Base-by-base conservation (phyloP, 2,113 vertebrate genomes). In the Caranx ignobilis region DNA sequence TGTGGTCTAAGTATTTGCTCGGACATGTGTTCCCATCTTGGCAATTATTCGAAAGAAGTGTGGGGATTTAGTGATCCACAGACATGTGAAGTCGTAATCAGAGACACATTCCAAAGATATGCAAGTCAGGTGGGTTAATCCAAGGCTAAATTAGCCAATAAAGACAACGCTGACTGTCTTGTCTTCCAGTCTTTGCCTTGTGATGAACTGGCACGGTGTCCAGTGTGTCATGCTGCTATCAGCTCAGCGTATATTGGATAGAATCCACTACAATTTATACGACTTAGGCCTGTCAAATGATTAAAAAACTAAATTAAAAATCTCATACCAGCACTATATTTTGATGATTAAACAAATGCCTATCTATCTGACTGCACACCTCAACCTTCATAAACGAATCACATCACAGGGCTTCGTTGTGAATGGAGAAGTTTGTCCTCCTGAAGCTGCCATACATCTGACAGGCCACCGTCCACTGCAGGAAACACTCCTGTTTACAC, bases 81-180 rank as follows among this genome's bases (percentile, higher is more conserved):
- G 26, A 64, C 62, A 39, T 71, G 37, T 56, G 56, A 73, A 71
- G 50, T 71, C 32, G 48, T 74, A 74, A 76, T 86, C 47, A 77
- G 68, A 77, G 31, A 32, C 39, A 66, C 59, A 79, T 82, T 82
- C 35, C 65, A 65, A 35, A 86, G 64, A 85, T 60, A 62, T 81
- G 41, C 35, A 56, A 79, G 63, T 86, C 60, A 75, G 26, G 41
- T 81, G 60, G 77, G 59, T 67, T 78, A 82, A 78, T 79, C 73
- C 3, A 35, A 60, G 52, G 37, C 68, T 79, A 56, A 77, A 56
- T 76, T n/a, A 31, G 39, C 19, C 35, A 41, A 55, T 48, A 32
- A 72, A 75, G 34, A 54, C 60, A 45, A 13, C 31, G 47, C 41
- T 19, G 12, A 37, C 31, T 68, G 57, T 56, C 37, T 71, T 11